Evolutionary conservation across 2,888 invertebrate genomes (phyloP), one percentile per base, ranked within the genome.

Genomic region (Caenorhabditis virilis): DNA sequence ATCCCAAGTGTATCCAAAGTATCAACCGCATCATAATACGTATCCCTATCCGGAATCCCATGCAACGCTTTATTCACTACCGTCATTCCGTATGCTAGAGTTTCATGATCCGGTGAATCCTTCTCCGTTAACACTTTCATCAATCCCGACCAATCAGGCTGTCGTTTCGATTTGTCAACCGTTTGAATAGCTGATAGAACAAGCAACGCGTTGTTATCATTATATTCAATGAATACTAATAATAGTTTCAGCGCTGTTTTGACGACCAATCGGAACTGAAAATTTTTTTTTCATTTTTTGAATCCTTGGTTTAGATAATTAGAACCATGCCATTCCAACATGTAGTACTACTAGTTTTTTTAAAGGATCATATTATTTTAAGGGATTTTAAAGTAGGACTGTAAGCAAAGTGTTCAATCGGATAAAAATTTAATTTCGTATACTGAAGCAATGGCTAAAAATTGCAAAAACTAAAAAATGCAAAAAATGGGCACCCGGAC

Each of bases 171-270:
- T 52, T 72, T 70, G 45, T 94, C 93, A 11, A 94, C 91, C 2
- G 89, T 86, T 72, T 90, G 88, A 53, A 97, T 90, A 16, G 95
- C 95, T 79, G 92, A 90, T 67, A 95, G 90, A 39, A 98, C 88
- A 20, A 95, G 89, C 80, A 91, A 87, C 73, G 94, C 92, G 86
- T 98, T 98, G 71, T 91, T 89, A 83, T 97, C 97, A 15, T 93
- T 91, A 85, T 98, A 98, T 86, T 98, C 98, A 47, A 97, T 94
- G 86, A 98, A 98, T 41, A 98, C 95, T 74, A 98, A 88, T 52
- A 98, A 88, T 45, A 98, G 88, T 86, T 98, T 98, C 61, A 98
- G 88, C 1, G 97, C 93, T 9, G 95, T 98, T 87, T 98, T 98
- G 59, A 97, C 94, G 36, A 98, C 95, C 79, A 97, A 89, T 25